Base-by-base conservation (phyloP, 2,797 vertebrate species). In the Synanceia verrucosa region DNA sequence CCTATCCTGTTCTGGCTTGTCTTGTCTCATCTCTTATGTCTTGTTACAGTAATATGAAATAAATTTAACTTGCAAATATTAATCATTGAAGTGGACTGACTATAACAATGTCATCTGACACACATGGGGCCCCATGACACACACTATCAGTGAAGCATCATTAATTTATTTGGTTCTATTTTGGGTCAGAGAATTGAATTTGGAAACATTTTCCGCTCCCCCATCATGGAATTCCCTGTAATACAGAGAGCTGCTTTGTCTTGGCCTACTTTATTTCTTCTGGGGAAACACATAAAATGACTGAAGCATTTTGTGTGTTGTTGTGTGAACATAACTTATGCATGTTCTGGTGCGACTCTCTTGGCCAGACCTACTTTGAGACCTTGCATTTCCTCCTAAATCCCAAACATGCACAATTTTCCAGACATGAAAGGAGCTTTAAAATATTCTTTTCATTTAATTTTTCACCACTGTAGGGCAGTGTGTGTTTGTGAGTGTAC, bases 301-400 rank as follows among this genome's bases (percentile, higher is more conserved):
- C 26, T 43, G 44, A 2, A 16, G 3, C 1, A 33, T 36, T 44
- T 29, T 23, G 57, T 57, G 41, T 31, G 34, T 47, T 66, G 55
- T 60, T 51, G 18, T 51, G 18, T 61, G 37, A 66, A 19, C 53
- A 48, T 56, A 28, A 43, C 76, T 65, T 36, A 55, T 57, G 28
- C n/a, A 31, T 71, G 34, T 64, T 51, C 48, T 31, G 4, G 26
- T 10, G 52, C 10, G 28, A 1, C 19, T 24, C 36, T 70, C 21
- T 24, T 47, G 21, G 19, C 31, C 4, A 24, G 29, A 53, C 16
- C 28, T 55, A 10, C 24, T 62, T 64, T 69, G 4, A 28, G 48
- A 69, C 68, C 9, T 13, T 41, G 10, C 46, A 9, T 63, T 76
- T 62, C 47, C 29, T 51, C 1, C 19, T 21, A 6, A 36, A 23